Base-by-base conservation (phyloP, 2,888 invertebrate species). In the Plagiodera versicolora region DNA sequence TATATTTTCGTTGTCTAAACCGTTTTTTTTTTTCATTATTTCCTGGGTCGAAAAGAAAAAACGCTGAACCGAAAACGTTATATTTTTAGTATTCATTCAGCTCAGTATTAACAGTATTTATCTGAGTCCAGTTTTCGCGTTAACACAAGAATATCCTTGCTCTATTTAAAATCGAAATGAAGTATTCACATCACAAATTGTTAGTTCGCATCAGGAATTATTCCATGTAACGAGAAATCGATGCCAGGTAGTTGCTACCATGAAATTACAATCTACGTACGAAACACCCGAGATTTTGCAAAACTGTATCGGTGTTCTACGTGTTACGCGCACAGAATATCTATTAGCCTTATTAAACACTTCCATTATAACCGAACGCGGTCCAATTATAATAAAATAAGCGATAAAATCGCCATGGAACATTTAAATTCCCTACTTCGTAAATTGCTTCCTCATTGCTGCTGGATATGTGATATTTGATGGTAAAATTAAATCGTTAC, bases 371-470 rank as follows among this genome's bases (percentile, higher is more conserved):
- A 19, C 28, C 9, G 28, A 14, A 20, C 14, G 48, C 32, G 9
- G 2, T 9, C 32, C 9, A 39, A n/a, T 39, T 14, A 39, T 14
- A 39, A 39, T 39, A 39, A 14, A 39, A 39, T 14, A 4, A 2
- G 3, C 14, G 39, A 39, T 39, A 4, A 39, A 39, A 39, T 39
- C 14, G 39, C 11, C 14, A 14, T 39, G 52, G 52, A 39, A 39
- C 52, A 52, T 32, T 52, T 35, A 39, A 35, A 9, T 35, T 8
- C 35, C 14, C n/a, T n/a, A n/a, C n/a, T 5, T 16, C 39, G 28
- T 35, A 20, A 52, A 52, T 52, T 52, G 52, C 20, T 52, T 52
- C 52, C 52, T 52, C 20, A 52, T 52, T 52, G 35, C 52, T 35
- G 39, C 24, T 24, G 24, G 24, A 24, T 24, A 24, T 24, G 24